Evolutionary conservation across 2,888 invertebrate genomes (phyloP).

Genomic region (Sycophila texana): DNA sequence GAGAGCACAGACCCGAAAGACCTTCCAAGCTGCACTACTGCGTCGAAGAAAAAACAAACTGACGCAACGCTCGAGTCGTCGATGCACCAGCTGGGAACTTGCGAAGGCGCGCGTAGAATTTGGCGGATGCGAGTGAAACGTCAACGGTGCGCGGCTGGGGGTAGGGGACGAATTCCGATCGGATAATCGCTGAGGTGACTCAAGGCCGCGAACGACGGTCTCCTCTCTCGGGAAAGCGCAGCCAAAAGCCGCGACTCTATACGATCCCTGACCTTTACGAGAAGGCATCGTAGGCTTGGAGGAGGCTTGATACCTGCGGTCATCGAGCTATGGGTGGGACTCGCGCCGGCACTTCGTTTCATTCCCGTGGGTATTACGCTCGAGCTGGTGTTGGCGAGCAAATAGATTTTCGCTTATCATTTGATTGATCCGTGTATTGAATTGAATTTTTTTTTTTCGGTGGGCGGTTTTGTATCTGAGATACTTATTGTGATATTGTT

Average conservation of each 20-base stretch:
- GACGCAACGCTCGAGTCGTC: too few species aligned
- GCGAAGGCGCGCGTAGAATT: too few species aligned
- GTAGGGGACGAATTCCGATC: background rate
- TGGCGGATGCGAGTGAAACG: background rate
- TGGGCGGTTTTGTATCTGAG: background rate
- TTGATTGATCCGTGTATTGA: constrained; percentile 23
- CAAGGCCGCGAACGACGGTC: constrained; percentile 2
- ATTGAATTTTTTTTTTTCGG: background rate
- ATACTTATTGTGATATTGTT: background rate
- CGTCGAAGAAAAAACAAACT: too few species aligned
- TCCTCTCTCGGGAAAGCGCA: too few species aligned
- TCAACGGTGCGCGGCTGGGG: background rate
- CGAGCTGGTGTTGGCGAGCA: background rate
- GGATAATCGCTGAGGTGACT: constrained; percentile 9
- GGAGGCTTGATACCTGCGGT: background rate
- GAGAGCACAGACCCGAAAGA: too few species aligned
- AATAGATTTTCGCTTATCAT: constrained; percentile 4
- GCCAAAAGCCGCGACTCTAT: background rate
- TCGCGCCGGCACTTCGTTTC: too few species aligned
- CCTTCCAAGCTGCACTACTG: too few species aligned
- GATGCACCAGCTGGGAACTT: too few species aligned
- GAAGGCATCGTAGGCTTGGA: background rate
- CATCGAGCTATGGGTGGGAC: too few species aligned
- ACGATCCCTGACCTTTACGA: background rate
- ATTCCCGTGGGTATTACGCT: too few species aligned